These are phyloP conservation scores for Cephus nigrinus DNA, from an alignment of 2,888 invertebrate species.

Conservation along the genomic window DNA sequence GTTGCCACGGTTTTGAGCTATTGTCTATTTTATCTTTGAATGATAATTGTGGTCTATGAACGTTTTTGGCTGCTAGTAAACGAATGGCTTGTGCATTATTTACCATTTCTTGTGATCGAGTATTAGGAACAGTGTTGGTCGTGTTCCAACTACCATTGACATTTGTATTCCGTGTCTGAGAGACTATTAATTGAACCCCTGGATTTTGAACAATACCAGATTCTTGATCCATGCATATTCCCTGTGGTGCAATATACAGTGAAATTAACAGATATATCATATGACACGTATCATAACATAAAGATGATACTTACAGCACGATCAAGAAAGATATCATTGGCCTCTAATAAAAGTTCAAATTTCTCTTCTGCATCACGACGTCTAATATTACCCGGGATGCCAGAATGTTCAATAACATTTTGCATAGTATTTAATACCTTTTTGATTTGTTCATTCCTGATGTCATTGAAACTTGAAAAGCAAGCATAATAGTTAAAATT, in stretches of 20 bases:
- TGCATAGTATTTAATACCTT: constrained; percentile 74
- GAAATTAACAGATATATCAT: background rate
- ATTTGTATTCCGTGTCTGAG: constrained; percentile 64
- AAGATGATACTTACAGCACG: constrained; percentile 72
- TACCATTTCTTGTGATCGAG: background rate
- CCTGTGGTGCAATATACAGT: constrained; percentile 39
- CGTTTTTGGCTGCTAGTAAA: constrained; percentile 78
- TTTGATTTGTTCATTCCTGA: constrained; percentile 74
- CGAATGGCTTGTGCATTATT: constrained; percentile 61
- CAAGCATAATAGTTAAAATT: constrained; percentile 81
- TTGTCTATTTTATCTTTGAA: constrained; percentile 91
- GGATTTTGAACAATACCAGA: constrained; percentile 71
- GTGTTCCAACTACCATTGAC: constrained; percentile 75
- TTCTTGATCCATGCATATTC: constrained; percentile 73
- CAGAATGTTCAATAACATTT: constrained; percentile 69
- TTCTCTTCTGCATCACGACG: constrained; percentile 73
- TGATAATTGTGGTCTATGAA: constrained; percentile 83
- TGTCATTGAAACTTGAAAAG: constrained; percentile 78
- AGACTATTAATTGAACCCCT: constrained; percentile 68
- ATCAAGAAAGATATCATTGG: constrained; percentile 87
- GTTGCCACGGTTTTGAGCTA: constrained; percentile 81
- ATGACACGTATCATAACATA: background rate
- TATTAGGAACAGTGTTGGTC: constrained; percentile 20
- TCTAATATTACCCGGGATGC: constrained; percentile 71
- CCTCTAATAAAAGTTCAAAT: constrained; percentile 82